Conservation (phyloP, 1,140 invertebrate genomes). For the Eumaeus atala region DNA sequence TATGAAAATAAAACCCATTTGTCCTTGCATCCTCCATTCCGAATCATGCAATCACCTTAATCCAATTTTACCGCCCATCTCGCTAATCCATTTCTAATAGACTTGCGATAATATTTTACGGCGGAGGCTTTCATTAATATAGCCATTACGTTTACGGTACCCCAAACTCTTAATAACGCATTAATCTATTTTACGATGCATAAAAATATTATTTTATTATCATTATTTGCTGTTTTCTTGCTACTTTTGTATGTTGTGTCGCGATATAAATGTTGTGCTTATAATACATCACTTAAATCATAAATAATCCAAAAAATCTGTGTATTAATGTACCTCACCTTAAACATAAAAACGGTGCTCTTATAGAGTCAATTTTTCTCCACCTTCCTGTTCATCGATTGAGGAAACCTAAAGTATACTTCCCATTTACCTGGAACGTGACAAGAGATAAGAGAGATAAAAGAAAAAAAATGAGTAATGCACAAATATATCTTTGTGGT, state of each 20-base stretch:
- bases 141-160: conserved; percentile 24
- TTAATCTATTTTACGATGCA: conserved; percentile 37
- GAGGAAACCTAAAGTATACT: too few relatives aligned
- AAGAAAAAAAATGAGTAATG: too few relatives aligned
- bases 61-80: conserved; percentile 15
- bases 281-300: conserved; percentile 16
- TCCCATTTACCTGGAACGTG: too few relatives aligned
- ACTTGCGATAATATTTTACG: conserved; percentile 28
- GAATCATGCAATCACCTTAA: not conserved
- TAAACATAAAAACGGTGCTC: too few relatives aligned
- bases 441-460: too few relatives aligned
- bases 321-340: too few relatives aligned
- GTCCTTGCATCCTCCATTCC: not conserved
- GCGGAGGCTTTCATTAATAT: conserved; percentile 30
- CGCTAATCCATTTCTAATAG: conserved; percentile 28
- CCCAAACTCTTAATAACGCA: conserved; percentile 33
- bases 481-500: too few relatives aligned
- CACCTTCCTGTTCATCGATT: too few relatives aligned
- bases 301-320: conserved; percentile 6
- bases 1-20: not conserved
- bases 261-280: conserved; percentile 12
- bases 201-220: conserved; percentile 35
- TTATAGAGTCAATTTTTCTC: too few relatives aligned
- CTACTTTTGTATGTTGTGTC: conserved; percentile 8
- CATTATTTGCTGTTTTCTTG: conserved; percentile 10